These are phyloP conservation scores for Anticlea derivata DNA, from an alignment of 2,888 invertebrate genomes.

Conservation along the genomic window DNA sequence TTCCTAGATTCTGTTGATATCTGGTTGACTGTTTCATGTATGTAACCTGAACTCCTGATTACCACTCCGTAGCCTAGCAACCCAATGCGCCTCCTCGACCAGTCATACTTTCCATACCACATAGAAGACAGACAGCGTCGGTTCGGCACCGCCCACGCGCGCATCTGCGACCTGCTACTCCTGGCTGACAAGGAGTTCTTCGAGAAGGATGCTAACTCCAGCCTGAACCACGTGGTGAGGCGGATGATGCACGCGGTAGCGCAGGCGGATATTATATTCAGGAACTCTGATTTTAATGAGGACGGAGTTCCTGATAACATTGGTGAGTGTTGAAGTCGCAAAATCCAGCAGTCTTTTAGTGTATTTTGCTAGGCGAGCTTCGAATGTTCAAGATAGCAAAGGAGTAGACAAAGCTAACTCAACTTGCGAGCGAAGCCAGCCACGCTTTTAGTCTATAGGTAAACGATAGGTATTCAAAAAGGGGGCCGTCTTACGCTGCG, in stretches of 20 bases:
- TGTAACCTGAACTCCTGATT: no score
- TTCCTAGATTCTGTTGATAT: no score
- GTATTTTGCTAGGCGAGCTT: no score
- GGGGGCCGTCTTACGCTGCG: no score
- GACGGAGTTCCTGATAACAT: constrained; percentile 82
- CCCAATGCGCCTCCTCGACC: constrained; percentile 9
- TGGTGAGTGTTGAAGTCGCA: constrained; percentile 49
- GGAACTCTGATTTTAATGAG: constrained; percentile 80
- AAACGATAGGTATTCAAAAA: no score
- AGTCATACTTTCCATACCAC: constrained; percentile 55
- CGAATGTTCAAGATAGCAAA: no score
- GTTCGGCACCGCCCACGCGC: constrained; percentile 57
- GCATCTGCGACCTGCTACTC: constrained; percentile 75
- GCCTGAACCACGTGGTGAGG: constrained; percentile 67
- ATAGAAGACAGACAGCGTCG: constrained; percentile 50
- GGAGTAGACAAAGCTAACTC: no score
- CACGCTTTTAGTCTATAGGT: no score
- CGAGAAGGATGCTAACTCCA: constrained; percentile 70
- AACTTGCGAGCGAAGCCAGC: no score
- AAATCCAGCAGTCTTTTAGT: no score
- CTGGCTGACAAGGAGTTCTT: constrained; percentile 78
- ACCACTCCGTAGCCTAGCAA: neutral
- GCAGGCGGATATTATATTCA: constrained; percentile 80
- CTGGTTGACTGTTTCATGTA: no score
- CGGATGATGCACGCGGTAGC: constrained; percentile 77